A percentile compares a stretch with the other conserved stretches of the same genome.
These are phyloP conservation scores for Paraplagusia blochii DNA, from an alignment of 2,113 vertebrate genomes.

Conservation along the genomic window DNA sequence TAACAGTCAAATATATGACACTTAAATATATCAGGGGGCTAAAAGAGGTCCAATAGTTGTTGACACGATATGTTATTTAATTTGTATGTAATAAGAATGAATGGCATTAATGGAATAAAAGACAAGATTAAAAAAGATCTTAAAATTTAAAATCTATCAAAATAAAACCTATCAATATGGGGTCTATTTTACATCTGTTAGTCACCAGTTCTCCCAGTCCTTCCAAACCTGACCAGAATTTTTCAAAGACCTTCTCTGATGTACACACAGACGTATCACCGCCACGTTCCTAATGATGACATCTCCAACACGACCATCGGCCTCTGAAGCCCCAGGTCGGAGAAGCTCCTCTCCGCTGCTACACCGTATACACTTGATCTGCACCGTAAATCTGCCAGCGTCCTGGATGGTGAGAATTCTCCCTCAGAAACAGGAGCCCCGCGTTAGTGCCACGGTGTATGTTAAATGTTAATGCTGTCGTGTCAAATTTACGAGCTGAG, in stretches of 20 bases:
- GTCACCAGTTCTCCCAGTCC: constrained; percentile 32
- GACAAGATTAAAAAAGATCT: too few species aligned
- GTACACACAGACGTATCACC: constrained; percentile 30
- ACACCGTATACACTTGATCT: constrained; percentile 36
- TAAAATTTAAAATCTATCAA: too few species aligned
- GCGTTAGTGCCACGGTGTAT: constrained; percentile 16
- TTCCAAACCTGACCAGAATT: constrained; percentile 9
- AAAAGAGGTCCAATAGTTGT: too few species aligned
- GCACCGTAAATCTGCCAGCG: constrained; percentile 35
- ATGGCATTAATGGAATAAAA: too few species aligned
- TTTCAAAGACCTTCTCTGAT: constrained; percentile 11
- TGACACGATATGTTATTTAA: too few species aligned
- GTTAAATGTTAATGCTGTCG: constrained; percentile 11
- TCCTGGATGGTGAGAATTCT: constrained; percentile 44
- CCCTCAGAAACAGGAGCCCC: constrained; percentile 39
- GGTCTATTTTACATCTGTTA: constrained; percentile 34
- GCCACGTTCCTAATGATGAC: constrained; percentile 10
- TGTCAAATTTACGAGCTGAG: constrained; percentile 29
- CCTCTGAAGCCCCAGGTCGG: constrained; percentile 13
- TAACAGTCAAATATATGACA: too few species aligned
- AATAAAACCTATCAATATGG: too few species aligned
- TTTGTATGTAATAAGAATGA: too few species aligned
- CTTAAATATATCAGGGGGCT: too few species aligned
- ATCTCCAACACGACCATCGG: constrained; percentile 24
- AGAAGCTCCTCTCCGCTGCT: constrained; percentile 4